Base-by-base conservation (phyloP, 2,797 vertebrate species). In the Macropodus opercularis region DNA sequence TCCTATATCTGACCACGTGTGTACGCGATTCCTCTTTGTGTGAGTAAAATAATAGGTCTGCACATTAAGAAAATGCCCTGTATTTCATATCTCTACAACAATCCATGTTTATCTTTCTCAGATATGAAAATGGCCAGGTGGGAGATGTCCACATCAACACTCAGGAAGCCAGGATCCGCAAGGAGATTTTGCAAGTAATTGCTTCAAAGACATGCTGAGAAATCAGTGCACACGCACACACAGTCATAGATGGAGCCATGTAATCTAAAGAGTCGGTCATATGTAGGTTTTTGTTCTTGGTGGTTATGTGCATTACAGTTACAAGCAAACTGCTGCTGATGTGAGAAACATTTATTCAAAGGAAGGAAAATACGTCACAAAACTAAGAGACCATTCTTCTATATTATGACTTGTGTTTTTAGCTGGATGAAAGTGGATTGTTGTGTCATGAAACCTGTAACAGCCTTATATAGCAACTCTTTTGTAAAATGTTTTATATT, bases 21-120 rank as follows among this genome's bases (percentile, higher is more conserved):
- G 96, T 87, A 98, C 96, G 21, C 94, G 95, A 49, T 98, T 98
- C 93, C 96, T 98, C 82, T 98, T 98, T 86, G 94, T 98, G 96
- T 98, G 83, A 96, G 96, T 96, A 68, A 35, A 49, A 29, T n/a
- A n/a, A n/a, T n/a, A n/a, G n/a, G n/a, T n/a, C n/a, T n/a, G n/a
- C n/a, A n/a, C n/a, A n/a, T n/a, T n/a, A n/a, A n/a, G n/a, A n/a
- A n/a, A n/a, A n/a, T n/a, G n/a, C n/a, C n/a, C n/a, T n/a, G n/a
- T n/a, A n/a, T n/a, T n/a, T n/a, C n/a, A n/a, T n/a, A n/a, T n/a
- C n/a, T 36, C 11, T 7, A 23, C 8, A 44, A 17, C 2, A 0
- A 24, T 52, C 23, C 77, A 4, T 15, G 55, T 71, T 70, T 53
- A 11, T 71, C 41, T 69, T 72, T 44, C 69, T 69, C 90, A 98